A percentile compares a stretch with the other conserved stretches of the same genome.
These are phyloP conservation scores for Julus scandinavius DNA, from an alignment of 2,888 invertebrate genomes.

Conservation along the genomic window DNA sequence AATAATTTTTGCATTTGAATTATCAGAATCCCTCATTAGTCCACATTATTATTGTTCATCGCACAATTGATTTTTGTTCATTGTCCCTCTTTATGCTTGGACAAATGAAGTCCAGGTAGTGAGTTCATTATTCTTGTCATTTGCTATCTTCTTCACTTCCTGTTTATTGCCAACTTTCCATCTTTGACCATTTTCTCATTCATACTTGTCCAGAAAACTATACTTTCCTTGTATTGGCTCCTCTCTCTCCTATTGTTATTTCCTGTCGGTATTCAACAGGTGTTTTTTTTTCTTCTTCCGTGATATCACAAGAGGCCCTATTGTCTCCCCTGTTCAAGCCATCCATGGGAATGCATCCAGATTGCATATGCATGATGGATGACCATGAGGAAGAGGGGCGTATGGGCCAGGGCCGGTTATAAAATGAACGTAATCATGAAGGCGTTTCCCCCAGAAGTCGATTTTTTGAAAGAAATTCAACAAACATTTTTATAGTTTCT, in stretches of 20 bases:
- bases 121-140: constrained; percentile 37
- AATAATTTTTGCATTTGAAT: not conserved
- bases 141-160: constrained; percentile 24
- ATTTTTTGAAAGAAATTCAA: constrained; percentile 4
- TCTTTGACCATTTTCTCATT: not conserved
- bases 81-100: not conserved
- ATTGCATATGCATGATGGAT: constrained; percentile 43
- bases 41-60: not conserved
- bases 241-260: not conserved
- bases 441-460: constrained; percentile 39
- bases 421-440: not conserved
- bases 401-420: constrained; percentile 28
- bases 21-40: not conserved
- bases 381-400: not conserved
- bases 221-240: constrained; percentile 41
- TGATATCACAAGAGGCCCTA: constrained; percentile 40
- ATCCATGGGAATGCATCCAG: constrained; percentile 31
- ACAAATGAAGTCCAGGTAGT: constrained; percentile 23
- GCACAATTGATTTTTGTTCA: not conserved
- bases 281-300: not conserved
- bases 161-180: constrained; percentile 35
- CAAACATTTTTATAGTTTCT: not conserved
- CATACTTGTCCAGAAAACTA: not conserved
- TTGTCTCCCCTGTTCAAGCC: not conserved
- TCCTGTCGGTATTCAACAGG: not conserved